Conservation (phyloP, 2,888 invertebrate genomes). For the Papilio demoleus region DNA sequence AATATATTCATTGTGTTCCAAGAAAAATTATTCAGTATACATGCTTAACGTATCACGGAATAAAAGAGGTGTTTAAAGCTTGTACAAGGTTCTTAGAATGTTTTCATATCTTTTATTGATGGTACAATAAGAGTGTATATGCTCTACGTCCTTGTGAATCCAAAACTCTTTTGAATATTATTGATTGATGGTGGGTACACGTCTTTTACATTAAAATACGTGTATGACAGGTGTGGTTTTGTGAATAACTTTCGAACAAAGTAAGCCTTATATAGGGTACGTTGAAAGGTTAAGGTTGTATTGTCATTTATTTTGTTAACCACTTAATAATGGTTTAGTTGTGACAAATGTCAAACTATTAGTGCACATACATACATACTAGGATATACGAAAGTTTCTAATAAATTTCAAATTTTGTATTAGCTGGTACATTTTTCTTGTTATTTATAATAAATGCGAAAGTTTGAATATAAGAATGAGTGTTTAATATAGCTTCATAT, state of each 20-base stretch:
- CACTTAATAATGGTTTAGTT: too few species aligned
- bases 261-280: neutral
- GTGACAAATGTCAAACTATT: too few species aligned
- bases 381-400: too few species aligned
- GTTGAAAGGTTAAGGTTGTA: neutral
- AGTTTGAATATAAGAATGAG: too few species aligned
- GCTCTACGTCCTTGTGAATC: slow-evolving; percentile 11
- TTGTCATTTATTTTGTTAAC: too few species aligned
- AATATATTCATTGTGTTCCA: slow-evolving; percentile 3
- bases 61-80: too few species aligned
- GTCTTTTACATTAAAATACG: slow-evolving; percentile 4
- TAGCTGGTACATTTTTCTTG: too few species aligned
- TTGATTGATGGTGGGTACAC: slow-evolving; percentile 31
- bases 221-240: neutral
- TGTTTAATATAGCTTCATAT: too few species aligned
- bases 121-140: slow-evolving; percentile 23
- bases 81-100: slow-evolving; percentile 22
- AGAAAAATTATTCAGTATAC: too few species aligned
- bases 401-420: too few species aligned
- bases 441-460: too few species aligned
- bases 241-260: neutral
- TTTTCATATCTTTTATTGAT: slow-evolving; percentile 6
- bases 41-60: neutral
- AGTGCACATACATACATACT: too few species aligned
- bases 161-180: slow-evolving; percentile 19